Conservation (phyloP, 2,888 invertebrate genomes). For the Agonopterix heracliana region DNA sequence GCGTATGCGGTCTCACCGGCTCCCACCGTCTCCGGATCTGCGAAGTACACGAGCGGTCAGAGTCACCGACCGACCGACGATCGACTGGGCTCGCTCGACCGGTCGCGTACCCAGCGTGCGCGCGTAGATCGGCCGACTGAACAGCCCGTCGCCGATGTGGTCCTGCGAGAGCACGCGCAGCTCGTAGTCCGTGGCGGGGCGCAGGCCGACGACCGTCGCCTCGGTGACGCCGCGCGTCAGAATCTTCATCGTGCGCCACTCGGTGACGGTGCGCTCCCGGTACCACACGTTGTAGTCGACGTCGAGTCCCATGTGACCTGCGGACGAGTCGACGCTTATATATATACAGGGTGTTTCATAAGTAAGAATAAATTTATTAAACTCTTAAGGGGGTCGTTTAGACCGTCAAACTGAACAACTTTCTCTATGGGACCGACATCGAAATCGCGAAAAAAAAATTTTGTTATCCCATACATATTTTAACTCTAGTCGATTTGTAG, state of each 20-base stretch:
- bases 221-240: constrained; percentile 83
- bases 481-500: too few relatives aligned
- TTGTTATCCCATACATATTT: too few relatives aligned
- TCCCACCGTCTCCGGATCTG: constrained; percentile 22
- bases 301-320: constrained; percentile 76
- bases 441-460: too few relatives aligned
- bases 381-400: not conserved
- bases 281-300: constrained; percentile 93
- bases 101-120: constrained; percentile 76
- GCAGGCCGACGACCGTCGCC: constrained; percentile 86
- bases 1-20: constrained; percentile 25
- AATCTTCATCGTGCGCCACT: constrained; percentile 90
- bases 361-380: too few relatives aligned
- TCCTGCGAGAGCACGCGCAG: constrained; percentile 94
- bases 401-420: too few relatives aligned
- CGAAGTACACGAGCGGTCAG: not conserved
- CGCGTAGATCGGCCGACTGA: constrained; percentile 87
- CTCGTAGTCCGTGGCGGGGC: constrained; percentile 88
- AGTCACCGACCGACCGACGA: not conserved
- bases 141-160: constrained; percentile 89
- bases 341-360: not conserved
- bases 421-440: too few relatives aligned
- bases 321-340: not conserved
- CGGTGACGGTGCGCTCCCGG: constrained; percentile 81
- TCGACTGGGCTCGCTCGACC: too few relatives aligned